These are phyloP conservation scores for Pachyrhynchus sulphureomaculatus DNA, from an alignment of 1,140 invertebrate species.

Conservation along the genomic window DNA sequence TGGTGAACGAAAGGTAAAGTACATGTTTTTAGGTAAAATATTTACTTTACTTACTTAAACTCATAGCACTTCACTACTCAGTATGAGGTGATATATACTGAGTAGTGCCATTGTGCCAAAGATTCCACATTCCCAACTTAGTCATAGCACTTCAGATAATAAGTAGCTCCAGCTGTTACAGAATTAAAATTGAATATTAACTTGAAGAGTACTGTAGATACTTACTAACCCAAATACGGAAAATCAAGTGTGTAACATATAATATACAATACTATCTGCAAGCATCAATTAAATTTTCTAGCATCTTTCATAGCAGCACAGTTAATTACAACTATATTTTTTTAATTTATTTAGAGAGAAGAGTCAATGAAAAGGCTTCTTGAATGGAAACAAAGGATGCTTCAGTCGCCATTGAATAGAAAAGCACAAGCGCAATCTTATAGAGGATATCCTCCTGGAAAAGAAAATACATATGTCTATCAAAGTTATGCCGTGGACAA, in stretches of 20 bases:
- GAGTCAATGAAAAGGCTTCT: slow-evolving; percentile 88
- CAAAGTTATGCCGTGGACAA: slow-evolving; percentile 40
- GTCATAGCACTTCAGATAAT: too few relatives aligned
- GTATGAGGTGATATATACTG: too few relatives aligned
- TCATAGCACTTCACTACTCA: too few relatives aligned
- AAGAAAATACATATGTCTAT: slow-evolving; percentile 52
- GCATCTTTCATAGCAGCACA: not conserved
- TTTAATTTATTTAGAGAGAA: slow-evolving; percentile 57
- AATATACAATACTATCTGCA: too few relatives aligned
- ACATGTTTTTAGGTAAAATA: slow-evolving; percentile 5
- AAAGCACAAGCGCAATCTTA: slow-evolving; percentile 60
- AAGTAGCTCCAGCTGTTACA: too few relatives aligned
- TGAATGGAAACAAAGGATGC: slow-evolving; percentile 91
- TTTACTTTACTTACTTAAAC: slow-evolving; percentile 3
- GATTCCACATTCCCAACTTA: too few relatives aligned
- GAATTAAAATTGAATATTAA: too few relatives aligned
- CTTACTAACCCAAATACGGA: too few relatives aligned
- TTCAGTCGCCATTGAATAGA: slow-evolving; percentile 81
- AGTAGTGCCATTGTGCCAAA: too few relatives aligned
- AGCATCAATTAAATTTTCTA: not conserved
- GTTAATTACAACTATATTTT: not conserved
- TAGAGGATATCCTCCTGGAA: slow-evolving; percentile 31
- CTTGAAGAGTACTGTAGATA: too few relatives aligned
- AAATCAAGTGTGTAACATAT: too few relatives aligned
- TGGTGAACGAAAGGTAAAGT: slow-evolving; percentile 67